Evolutionary conservation across 1,140 invertebrate genomes (phyloP).

Genomic region (Leptinotarsa defecta): DNA sequence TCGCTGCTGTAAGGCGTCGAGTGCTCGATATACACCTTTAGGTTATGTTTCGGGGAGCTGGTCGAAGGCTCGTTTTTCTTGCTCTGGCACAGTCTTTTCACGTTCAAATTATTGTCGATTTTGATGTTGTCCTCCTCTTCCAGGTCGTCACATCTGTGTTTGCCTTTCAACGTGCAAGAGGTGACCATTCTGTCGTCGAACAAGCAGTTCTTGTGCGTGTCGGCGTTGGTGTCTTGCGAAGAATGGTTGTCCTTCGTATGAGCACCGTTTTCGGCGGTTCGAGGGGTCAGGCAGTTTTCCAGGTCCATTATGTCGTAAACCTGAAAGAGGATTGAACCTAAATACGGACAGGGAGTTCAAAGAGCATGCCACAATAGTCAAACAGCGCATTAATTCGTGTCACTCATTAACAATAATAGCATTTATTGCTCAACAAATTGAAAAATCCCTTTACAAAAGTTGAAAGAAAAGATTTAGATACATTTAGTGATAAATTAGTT

Average conservation of each 20-base stretch:
- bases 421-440: too few species aligned
- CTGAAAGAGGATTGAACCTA: not conserved
- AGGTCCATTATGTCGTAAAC: slow-evolving; percentile 28
- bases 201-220: slow-evolving; percentile 23
- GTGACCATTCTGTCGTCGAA: slow-evolving; percentile 73
- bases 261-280: not conserved
- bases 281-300: slow-evolving; percentile 31
- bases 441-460: too few species aligned
- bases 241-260: not conserved
- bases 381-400: too few species aligned
- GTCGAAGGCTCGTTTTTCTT: slow-evolving; percentile 28
- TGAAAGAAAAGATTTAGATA: too few species aligned
- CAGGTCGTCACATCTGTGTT: slow-evolving; percentile 57
- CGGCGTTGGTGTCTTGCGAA: not conserved
- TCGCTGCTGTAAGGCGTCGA: not conserved
- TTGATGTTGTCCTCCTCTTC: slow-evolving; percentile 40
- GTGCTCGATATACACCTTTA: slow-evolving; percentile 15
- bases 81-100: slow-evolving; percentile 46
- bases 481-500: too few species aligned
- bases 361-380: too few species aligned
- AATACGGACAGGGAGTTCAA: too few species aligned
- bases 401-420: too few species aligned
- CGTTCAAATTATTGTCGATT: slow-evolving; percentile 35
- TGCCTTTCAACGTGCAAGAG: slow-evolving; percentile 71
- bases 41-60: slow-evolving; percentile 30